Evolutionary conservation across 2,888 invertebrate species (phyloP), one percentile per base, ranked within the genome.

Genomic region (Plusia festucae): DNA sequence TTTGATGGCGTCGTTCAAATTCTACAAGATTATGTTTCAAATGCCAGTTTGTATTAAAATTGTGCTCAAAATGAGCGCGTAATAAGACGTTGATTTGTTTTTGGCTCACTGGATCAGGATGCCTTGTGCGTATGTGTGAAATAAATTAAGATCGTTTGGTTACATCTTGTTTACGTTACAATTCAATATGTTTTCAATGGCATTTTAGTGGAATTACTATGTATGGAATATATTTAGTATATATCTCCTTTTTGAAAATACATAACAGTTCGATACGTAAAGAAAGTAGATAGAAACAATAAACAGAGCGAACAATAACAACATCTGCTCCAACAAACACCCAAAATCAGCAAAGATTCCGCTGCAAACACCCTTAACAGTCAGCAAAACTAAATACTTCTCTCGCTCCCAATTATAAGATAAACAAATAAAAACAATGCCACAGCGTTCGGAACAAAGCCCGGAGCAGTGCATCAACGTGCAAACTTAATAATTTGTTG

Each of bases 401-500:
- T 70, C 49, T 70, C 59, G 52, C 71, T 54, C 53, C 73, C 67
- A 79, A 79, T 79, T 79, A 78, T 22, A 73, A 53, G 30, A 73
- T 60, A 60, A 63, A 65, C 73, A 76, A 79, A 73, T 79, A 68
- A 79, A 79, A 68, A 68, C 65, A 64, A 46, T 52, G 58, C 68
- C 79, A 70, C 73, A 78, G 79, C 49, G 52, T 53, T 54, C 60
- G 22, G 53, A 76, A 76, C 77, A 76, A 79, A 70, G 65, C 49
- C 56, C 54, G 57, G 53, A 62, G 69, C 77, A 69, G 76, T 76
- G 76, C 64, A 72, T 67, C 79, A 77, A 79, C 64, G 65, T 69
- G 71, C 61, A 68, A 72, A 79, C 72, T 65, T 66, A 77, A 74
- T 66, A 72, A 79, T 74, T 74, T 72, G 72, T 75, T 72, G 44